phyloP scores from a whole-genome alignment of 2,113 vertebrate genomes.

The Sclerurus mexicanus region DNA sequence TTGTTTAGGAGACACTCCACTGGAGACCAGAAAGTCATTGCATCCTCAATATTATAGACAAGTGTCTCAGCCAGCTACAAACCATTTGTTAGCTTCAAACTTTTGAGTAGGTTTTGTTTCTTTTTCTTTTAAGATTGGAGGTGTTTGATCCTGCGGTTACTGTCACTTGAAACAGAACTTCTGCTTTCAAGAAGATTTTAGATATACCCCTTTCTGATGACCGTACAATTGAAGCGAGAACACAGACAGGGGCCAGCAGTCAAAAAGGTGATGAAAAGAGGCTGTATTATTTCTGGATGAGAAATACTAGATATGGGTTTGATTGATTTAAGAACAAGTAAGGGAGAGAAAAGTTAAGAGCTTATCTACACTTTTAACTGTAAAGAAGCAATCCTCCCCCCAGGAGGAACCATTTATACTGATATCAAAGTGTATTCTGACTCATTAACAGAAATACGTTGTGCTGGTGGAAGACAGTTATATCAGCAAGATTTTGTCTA shows the following conservation, averaged over 20 bases:
- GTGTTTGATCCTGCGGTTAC: background rate
- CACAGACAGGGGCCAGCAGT: background rate
- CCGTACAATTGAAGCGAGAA: background rate
- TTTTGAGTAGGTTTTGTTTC: slow-evolving; percentile 1
- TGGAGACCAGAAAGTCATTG: slow-evolving; percentile 12
- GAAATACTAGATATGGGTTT: background rate
- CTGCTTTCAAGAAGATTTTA: slow-evolving; percentile 12
- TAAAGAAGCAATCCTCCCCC: slow-evolving; percentile 12
- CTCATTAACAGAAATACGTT: slow-evolving; percentile 48
- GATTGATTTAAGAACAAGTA: background rate
- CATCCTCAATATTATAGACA: background rate
- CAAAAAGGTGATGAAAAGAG: slow-evolving; percentile 3
- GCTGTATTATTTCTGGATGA: slow-evolving; percentile 1
- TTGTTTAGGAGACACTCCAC: slow-evolving; percentile 12
- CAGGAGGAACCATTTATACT: slow-evolving; percentile 15
- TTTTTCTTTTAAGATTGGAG: slow-evolving; percentile 23
- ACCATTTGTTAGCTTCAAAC: background rate
- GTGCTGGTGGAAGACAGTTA: slow-evolving; percentile 13
- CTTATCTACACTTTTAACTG: slow-evolving; percentile 25
- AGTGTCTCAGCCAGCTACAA: background rate
- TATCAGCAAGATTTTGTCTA: slow-evolving; percentile 43
- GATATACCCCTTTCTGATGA: background rate
- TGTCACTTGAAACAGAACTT: background rate
- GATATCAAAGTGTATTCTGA: slow-evolving; percentile 58
- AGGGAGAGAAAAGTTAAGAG: background rate